Evolutionary conservation across 2,888 invertebrate genomes (phyloP), one percentile per base, ranked within the genome.

Genomic region (Balanococcus diminutus): DNA sequence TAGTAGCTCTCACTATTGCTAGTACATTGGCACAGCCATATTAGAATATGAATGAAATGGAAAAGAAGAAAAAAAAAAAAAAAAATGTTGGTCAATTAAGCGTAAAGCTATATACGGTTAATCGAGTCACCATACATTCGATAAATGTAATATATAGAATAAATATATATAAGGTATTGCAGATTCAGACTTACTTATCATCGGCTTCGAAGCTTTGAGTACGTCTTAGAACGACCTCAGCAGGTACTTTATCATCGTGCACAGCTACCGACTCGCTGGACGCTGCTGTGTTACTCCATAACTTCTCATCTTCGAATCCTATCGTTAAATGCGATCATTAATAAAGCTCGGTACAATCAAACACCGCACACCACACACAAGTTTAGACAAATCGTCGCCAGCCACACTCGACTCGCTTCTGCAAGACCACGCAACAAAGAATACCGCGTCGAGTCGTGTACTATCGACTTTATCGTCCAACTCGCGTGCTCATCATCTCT

Each of bases 121-220:
- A 67, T 67, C 11, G 31, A 67, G 67, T 31, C 16, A 67, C 11
- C 28, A 11, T 28, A 11, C 19, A 51, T 8, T 19, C 4, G 19
- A 42, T 51, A 51, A 51, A 36, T 3, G 36, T 36, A 36, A 36
- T 3, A 8, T 36, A 36, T 8, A 36, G 36, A 5, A 36, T 8
- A 36, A 8, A 36, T 36, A 8, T 36, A 36, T 3, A 36, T 36
- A n/a, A 36, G 42, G n/a, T n/a, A 42, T 42, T 16, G 42, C 42
- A 28, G 36, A 5, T n/a, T 2, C 32, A 36, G 87, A 94, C 95
- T 93, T 91, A 96, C 96, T 94, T 95, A 91, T 95, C 95, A 90
- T 96, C 96, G 89, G 95, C 94, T 90, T 96, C 96, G 90, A 96
- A 96, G 91, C 96, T 96, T 90, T 95, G 95, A 79, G 96, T 95